A percentile compares a stretch with the other conserved stretches of the same genome.
phyloP scores from a whole-genome alignment of 2,113 vertebrate species.

The Casuarius casuarius region DNA sequence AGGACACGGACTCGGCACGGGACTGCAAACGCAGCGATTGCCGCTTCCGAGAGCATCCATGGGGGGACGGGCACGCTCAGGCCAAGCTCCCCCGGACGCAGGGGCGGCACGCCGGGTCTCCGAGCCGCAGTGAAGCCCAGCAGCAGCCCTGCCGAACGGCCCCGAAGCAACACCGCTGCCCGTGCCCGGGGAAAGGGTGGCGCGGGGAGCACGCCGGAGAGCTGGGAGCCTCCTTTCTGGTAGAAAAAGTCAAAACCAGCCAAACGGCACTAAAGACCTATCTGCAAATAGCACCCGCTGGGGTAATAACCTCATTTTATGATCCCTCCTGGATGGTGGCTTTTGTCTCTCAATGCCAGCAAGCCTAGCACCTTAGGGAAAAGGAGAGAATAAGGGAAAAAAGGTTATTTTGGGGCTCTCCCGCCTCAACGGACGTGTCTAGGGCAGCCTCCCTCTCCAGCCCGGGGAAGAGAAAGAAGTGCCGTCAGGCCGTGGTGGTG shows the following conservation, averaged over 20 bases:
- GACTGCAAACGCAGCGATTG: no score
- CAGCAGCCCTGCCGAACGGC: neutral
- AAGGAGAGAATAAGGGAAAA: no score
- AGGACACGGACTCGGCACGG: no score
- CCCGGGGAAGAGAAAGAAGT: neutral
- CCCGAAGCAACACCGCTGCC: neutral
- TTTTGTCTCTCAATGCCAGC: no score
- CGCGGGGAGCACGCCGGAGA: neutral
- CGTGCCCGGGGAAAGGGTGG: neutral
- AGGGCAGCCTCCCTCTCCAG: accelerated
- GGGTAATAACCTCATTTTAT: no score
- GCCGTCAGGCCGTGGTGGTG: no score
- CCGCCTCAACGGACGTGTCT: accelerated
- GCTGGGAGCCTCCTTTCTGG: neutral
- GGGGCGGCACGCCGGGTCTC: neutral
- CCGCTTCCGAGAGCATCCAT: no score
- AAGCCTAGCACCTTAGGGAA: no score
- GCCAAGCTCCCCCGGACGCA: neutral
- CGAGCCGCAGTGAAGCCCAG: neutral
- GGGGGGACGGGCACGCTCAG: no score
- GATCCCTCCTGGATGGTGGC: no score
- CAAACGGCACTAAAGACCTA: neutral
- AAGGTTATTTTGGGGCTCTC: neutral
- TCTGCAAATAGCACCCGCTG: no score
- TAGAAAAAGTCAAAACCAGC: neutral